Evolutionary conservation across 2,888 invertebrate species (phyloP), one percentile per base, ranked within the genome.

Genomic region (Choristoneura rosaceana): DNA sequence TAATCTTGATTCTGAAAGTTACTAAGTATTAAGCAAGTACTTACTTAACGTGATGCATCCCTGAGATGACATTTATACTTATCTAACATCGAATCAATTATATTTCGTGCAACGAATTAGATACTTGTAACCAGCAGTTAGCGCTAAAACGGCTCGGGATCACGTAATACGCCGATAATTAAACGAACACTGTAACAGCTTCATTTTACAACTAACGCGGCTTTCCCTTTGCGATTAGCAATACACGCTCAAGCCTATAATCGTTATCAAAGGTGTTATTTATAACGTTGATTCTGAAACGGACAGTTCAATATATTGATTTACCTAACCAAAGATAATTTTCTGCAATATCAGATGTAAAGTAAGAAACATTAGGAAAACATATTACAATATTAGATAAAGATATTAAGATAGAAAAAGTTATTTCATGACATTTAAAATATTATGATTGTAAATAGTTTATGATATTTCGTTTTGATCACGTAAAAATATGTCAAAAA

Each of bases 161-260:
- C 71, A 71, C 67, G 68, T 66, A 74, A 74, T 66, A 66, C 50
- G 33, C 58, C 69, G 65, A 14, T 66, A 70, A 74, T 74, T 74
- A 69, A 68, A 45, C 47, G 65, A 66, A 62, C 43, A 61, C 65
- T 65, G 55, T 71, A 59, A 67, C 71, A 55, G 62, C 41, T 71
- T 50, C 61, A 25, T 66, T 71, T 68, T 71, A 59, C 55, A 68
- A 71, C 55, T 45, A 71, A 34, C 50, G 50, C 61, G 15, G 63
- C 67, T 71, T 71, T 62, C 71, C 67, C 63, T 41, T 71, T 5
- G n/a, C 43, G 17, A 62, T 66, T 71, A 45, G 45, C 66, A 62
- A 62, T 62, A 45, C 62, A 33, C n/a, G 45, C 3, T 33, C 62
- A 45, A 45, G 12, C 45, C 14, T 25, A 8, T 9, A 45, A 45